Conservation (phyloP, 2,113 vertebrate genomes). For the Petroica traversi region DNA sequence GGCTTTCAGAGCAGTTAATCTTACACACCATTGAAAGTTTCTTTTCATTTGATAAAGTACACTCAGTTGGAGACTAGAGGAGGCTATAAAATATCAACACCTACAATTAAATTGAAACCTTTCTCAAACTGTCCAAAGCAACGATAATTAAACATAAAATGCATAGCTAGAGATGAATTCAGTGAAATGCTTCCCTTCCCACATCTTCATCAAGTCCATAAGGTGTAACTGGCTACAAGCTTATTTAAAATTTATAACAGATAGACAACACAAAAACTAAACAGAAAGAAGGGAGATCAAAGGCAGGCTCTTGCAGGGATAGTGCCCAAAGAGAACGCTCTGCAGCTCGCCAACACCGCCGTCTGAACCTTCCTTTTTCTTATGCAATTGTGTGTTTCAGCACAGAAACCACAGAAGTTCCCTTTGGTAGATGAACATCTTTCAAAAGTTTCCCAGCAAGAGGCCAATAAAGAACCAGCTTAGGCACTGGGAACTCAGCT, state of each 20-base stretch:
- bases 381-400: background rate
- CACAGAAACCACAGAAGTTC: background rate
- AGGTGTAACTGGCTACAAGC: background rate
- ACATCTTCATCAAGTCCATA: background rate
- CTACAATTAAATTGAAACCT: background rate
- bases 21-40: background rate
- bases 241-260: background rate
- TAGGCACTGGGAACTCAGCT: background rate
- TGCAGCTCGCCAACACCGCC: background rate
- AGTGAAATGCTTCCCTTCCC: background rate
- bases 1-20: background rate
- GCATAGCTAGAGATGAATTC: background rate
- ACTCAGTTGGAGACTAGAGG: background rate
- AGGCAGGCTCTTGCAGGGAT: background rate
- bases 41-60: background rate
- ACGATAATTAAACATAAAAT: background rate
- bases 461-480: background rate
- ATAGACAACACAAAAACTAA: background rate
- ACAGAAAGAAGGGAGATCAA: background rate
- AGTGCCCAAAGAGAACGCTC: background rate
- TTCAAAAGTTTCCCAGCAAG: slow-evolving; percentile 20
- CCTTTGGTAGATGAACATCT: background rate
- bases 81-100: background rate
- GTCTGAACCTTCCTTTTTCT: background rate
- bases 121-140: background rate